Evolutionary conservation across 2,888 invertebrate genomes (phyloP).

Genomic region (Cheilosia scutellata): DNA sequence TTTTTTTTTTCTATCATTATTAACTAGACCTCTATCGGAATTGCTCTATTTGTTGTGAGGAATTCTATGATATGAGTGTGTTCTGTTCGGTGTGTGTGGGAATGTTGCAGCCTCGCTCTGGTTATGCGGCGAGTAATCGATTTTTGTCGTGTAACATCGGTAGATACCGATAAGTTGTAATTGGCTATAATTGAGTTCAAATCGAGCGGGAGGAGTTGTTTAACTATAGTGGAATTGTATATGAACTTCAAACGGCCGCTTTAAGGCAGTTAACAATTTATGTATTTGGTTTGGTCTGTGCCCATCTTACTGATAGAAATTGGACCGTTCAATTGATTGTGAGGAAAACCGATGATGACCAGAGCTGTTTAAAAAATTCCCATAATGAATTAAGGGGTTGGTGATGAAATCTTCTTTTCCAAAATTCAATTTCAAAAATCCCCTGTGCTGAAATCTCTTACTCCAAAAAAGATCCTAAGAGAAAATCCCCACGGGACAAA

Average conservation of each 20-base stretch:
- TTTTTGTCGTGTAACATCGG: slow-evolving; percentile 35
- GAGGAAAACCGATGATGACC: background rate
- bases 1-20: background rate
- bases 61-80: slow-evolving; percentile 11
- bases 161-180: slow-evolving; percentile 56
- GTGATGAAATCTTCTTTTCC: too few species aligned
- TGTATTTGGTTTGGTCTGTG: slow-evolving; percentile 5
- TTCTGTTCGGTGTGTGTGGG: background rate
- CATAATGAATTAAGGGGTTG: too few species aligned
- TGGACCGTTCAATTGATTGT: background rate
- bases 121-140: slow-evolving; percentile 61
- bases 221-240: slow-evolving; percentile 18
- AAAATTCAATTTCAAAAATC: too few species aligned
- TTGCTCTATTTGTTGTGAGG: slow-evolving; percentile 33
- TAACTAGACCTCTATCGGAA: slow-evolving; percentile 34
- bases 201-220: slow-evolving; percentile 25
- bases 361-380: too few species aligned
- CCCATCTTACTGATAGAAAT: background rate
- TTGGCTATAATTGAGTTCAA: slow-evolving; percentile 67
- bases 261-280: slow-evolving; percentile 6
- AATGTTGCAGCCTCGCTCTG: slow-evolving; percentile 6
- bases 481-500: too few species aligned
- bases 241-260: slow-evolving; percentile 18
- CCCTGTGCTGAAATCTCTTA: too few species aligned
- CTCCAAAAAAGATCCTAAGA: too few species aligned